Evolutionary conservation across 2,888 invertebrate genomes (phyloP).

Genomic region (Synanthedon tipuliformis): DNA sequence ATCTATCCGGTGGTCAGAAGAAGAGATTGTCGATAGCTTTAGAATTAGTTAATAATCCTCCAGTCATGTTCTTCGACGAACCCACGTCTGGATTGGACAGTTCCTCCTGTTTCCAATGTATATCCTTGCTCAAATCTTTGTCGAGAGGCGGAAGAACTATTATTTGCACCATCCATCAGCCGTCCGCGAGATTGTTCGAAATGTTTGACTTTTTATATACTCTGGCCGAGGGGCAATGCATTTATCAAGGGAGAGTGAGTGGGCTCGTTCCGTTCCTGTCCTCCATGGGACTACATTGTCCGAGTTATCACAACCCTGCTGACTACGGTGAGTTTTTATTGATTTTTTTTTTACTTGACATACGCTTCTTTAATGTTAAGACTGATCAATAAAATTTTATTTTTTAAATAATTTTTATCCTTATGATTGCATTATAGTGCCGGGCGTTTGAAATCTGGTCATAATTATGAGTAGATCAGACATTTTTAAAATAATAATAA

Average conservation of each 20-base stretch:
- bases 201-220: conserved; percentile 95
- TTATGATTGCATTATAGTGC: no score
- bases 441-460: no score
- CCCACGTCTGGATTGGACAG: conserved; percentile 94
- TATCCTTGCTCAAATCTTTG: conserved; percentile 87
- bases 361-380: no score
- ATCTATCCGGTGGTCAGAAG: conserved; percentile 90
- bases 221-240: conserved; percentile 92
- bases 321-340: conserved; percentile 80
- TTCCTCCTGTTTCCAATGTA: conserved; percentile 93
- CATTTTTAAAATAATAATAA: no score
- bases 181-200: conserved; percentile 93
- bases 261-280: conserved; percentile 90
- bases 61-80: conserved; percentile 98
- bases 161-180: conserved; percentile 97
- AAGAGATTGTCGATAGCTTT: conserved; percentile 91
- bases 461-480: no score
- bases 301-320: conserved; percentile 96
- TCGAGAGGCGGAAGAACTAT: conserved; percentile 91
- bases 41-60: conserved; percentile 95
- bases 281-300: conserved; percentile 87
- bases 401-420: no score
- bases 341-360: no score
- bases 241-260: conserved; percentile 87
- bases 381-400: no score